Evolutionary conservation across 2,888 invertebrate genomes (phyloP).

Genomic region (Perizoma flavofasciatum): DNA sequence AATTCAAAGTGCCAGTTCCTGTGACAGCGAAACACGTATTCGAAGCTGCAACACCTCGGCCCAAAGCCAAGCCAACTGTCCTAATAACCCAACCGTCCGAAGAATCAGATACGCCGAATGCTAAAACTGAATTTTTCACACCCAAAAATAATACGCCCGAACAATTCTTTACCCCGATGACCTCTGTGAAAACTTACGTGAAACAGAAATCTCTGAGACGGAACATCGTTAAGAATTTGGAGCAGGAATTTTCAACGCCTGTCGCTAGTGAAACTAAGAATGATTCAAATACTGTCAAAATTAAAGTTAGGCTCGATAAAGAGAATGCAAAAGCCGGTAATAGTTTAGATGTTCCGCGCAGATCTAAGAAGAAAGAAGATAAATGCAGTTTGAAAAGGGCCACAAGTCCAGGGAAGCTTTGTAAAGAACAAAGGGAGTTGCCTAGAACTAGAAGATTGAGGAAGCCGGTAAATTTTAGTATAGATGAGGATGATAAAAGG

Average conservation of each 20-base stretch:
- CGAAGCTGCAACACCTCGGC: conserved; percentile 62
- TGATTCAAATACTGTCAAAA: not conserved
- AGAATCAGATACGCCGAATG: conserved; percentile 37
- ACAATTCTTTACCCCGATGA: conserved; percentile 67
- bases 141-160: conserved; percentile 60
- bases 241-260: conserved; percentile 63
- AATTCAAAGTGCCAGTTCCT: conserved; percentile 69
- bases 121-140: conserved; percentile 54
- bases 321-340: not conserved
- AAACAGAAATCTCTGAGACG: conserved; percentile 48
- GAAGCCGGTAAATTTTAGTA: conserved; percentile 11
- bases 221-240: conserved; percentile 66
- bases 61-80: conserved; percentile 45
- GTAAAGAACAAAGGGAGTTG: conserved; percentile 13
- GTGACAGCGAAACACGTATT: conserved; percentile 52
- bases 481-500: conserved; percentile 20
- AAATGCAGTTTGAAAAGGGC: conserved; percentile 50
- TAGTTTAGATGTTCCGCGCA: conserved; percentile 11
- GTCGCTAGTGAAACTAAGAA: conserved; percentile 26
- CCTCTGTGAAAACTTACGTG: conserved; percentile 60
- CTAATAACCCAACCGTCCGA: conserved; percentile 43
- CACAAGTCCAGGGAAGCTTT: conserved; percentile 65
- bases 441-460: conserved; percentile 7
- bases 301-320: not conserved
- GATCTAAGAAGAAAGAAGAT: not conserved